phyloP scores from a whole-genome alignment of 2,113 vertebrate genomes.

The Neotoma lepida region DNA sequence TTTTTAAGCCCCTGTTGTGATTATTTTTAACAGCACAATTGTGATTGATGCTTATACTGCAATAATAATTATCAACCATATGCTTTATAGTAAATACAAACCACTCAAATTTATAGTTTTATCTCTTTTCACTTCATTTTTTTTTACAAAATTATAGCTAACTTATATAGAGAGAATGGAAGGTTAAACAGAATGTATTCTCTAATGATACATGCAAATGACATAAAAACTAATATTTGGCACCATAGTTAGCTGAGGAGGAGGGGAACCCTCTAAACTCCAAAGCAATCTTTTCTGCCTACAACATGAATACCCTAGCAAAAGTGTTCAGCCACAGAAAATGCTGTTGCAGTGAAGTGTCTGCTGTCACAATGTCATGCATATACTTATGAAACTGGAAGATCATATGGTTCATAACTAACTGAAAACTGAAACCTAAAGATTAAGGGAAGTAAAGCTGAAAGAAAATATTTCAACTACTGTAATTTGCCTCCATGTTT shows the following conservation, averaged over 20 bases:
- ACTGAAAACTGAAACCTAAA: not conserved
- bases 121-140: not conserved
- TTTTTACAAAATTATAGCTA: not conserved
- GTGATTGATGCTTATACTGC: not conserved
- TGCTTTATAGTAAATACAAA: not conserved
- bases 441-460: not conserved
- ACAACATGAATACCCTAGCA: not conserved
- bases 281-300: not conserved
- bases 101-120: not conserved
- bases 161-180: not conserved
- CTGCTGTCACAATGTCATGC: not conserved
- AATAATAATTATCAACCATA: not conserved
- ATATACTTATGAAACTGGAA: not conserved
- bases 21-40: not conserved
- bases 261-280: not conserved
- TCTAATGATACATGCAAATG: not conserved
- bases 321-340: not conserved
- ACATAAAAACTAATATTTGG: not conserved
- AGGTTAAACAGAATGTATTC: not conserved
- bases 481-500: not conserved
- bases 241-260: not conserved
- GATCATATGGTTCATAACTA: not conserved
- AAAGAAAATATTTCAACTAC: not conserved
- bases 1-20: fast-evolving
- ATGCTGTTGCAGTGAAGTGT: not conserved